Conservation (phyloP, 2,888 invertebrate genomes). For the Microchrysa polita region DNA sequence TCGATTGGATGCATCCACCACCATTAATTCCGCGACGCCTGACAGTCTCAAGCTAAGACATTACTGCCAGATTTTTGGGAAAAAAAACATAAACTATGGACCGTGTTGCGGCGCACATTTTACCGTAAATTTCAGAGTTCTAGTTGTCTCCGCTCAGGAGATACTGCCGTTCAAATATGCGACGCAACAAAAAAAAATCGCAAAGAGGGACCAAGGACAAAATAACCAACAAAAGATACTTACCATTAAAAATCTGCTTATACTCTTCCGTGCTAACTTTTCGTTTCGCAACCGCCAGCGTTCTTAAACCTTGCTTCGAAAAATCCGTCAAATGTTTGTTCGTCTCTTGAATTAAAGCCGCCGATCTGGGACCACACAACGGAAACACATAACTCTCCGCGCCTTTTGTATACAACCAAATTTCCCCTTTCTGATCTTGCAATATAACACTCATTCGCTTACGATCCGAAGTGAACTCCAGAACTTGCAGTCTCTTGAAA, state of each 20-base stretch:
- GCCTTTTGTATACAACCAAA: slow-evolving; percentile 82
- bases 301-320: slow-evolving; percentile 78
- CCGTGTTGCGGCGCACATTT: too few species aligned
- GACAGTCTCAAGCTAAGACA: too few species aligned
- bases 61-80: too few species aligned
- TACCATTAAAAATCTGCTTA: slow-evolving; percentile 67
- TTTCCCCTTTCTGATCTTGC: slow-evolving; percentile 66
- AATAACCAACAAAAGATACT: slow-evolving; percentile 52
- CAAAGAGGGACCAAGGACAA: too few species aligned
- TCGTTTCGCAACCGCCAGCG: slow-evolving; percentile 80
- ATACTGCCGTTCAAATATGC: too few species aligned
- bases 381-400: slow-evolving; percentile 82
- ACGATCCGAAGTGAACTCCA: slow-evolving; percentile 90
- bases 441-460: slow-evolving; percentile 93
- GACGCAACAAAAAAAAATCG: too few species aligned
- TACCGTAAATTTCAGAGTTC: too few species aligned
- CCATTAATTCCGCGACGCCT: too few species aligned
- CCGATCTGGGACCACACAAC: slow-evolving; percentile 64
- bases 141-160: too few species aligned
- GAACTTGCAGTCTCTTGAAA: slow-evolving; percentile 76
- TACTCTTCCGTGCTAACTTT: slow-evolving; percentile 76
- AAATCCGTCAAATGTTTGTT: slow-evolving; percentile 68
- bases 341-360: slow-evolving; percentile 65
- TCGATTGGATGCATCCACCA: too few species aligned
- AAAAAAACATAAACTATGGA: background rate